These are phyloP conservation scores for Apodemus speciosus DNA, from an alignment of 2,113 vertebrate species.

Conservation along the genomic window DNA sequence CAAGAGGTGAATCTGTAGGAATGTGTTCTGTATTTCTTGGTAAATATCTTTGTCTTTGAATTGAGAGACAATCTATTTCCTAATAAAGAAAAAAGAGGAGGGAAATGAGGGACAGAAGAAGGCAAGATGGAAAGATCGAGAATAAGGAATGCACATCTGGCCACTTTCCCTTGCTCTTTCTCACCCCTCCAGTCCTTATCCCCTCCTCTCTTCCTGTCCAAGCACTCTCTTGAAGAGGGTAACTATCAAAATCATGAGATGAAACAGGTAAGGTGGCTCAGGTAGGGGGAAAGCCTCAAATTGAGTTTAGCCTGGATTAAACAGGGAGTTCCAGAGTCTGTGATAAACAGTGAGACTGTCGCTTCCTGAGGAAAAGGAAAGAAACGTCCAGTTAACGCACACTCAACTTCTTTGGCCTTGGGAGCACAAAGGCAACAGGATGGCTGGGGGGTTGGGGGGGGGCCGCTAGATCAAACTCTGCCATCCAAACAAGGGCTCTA, in stretches of 20 bases:
- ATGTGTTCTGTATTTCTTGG: background rate
- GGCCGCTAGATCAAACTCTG: conserved; percentile 7
- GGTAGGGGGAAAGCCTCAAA: background rate
- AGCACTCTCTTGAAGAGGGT: background rate
- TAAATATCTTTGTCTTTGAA: background rate
- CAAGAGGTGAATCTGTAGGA: background rate
- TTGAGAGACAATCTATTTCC: background rate
- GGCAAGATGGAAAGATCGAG: background rate
- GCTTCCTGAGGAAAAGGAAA: background rate
- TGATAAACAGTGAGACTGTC: background rate
- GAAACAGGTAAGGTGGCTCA: background rate
- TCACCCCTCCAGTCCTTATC: too few species aligned
- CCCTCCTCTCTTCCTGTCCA: background rate
- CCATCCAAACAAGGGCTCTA: background rate
- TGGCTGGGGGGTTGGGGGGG: background rate
- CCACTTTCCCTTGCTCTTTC: too few species aligned
- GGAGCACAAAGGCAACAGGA: background rate
- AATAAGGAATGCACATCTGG: too few species aligned
- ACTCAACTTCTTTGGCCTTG: conserved; percentile 11
- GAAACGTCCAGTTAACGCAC: too few species aligned
- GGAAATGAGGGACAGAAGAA: background rate
- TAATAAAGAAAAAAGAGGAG: background rate
- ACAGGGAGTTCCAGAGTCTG: background rate
- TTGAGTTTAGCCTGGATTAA: background rate
- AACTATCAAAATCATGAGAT: background rate